These are phyloP conservation scores for Trididemnum nubilum DNA, from an alignment of 23 tunicate species.

Conservation along the genomic window DNA sequence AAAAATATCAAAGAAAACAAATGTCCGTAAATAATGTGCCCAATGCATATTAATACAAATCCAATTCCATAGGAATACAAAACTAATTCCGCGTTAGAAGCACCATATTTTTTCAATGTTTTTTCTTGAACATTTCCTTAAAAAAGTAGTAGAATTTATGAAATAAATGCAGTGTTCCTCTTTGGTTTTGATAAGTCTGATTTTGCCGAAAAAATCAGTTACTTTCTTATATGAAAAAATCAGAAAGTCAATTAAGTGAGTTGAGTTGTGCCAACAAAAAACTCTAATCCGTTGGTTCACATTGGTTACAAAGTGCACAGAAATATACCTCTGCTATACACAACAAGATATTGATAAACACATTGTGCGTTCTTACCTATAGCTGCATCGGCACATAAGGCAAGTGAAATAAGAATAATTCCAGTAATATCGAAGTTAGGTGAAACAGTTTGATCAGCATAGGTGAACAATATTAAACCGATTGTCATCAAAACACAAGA, in stretches of 20 bases:
- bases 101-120: conserved; percentile 44
- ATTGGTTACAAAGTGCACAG: no score
- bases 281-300: not conserved
- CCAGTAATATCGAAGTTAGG: conserved; percentile 82
- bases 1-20: conserved; percentile 21
- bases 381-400: conserved; percentile 77
- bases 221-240: no score
- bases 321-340: no score
- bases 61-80: conserved; percentile 77
- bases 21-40: conserved; percentile 33
- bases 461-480: conserved; percentile 67
- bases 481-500: conserved; percentile 64
- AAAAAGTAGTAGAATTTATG: not conserved
- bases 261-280: no score
- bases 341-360: no score
- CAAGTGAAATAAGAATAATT: conserved; percentile 59
- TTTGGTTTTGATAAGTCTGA: no score
- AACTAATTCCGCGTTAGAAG: conserved; percentile 65
- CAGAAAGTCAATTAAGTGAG: no score
- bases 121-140: conserved; percentile 78
- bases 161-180: not conserved
- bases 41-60: conserved; percentile 45
- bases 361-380: conserved; percentile 47
- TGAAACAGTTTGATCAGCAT: conserved; percentile 67
- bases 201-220: no score